These are phyloP conservation scores for Apogon talboti DNA, from an alignment of 2,797 vertebrate genomes.

Conservation along the genomic window DNA sequence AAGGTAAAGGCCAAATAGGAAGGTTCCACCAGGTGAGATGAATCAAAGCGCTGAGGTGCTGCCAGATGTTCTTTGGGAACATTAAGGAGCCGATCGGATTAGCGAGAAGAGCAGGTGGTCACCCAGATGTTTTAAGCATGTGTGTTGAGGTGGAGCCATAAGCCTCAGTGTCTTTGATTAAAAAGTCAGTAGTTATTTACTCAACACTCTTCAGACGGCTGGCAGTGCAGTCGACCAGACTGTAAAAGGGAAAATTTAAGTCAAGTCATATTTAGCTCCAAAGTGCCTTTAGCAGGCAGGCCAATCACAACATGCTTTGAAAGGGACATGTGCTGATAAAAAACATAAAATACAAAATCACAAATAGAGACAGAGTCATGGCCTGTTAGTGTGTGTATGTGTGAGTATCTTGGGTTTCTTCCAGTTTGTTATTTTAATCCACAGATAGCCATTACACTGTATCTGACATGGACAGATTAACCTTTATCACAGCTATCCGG, in stretches of 20 bases:
- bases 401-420: constrained; percentile 34
- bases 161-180: constrained; percentile 74
- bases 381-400: constrained; percentile 9
- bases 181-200: constrained; percentile 80
- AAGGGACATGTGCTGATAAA: constrained; percentile 21
- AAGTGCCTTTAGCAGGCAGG: constrained; percentile 27
- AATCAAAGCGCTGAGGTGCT: constrained; percentile 66
- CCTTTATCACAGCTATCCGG: constrained; percentile 72
- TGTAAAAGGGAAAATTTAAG: constrained; percentile 44
- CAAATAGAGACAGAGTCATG: constrained; percentile 9
- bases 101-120: constrained; percentile 69
- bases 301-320: constrained; percentile 25
- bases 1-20: constrained; percentile 63
- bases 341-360: constrained; percentile 3
- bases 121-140: constrained; percentile 70
- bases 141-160: constrained; percentile 70
- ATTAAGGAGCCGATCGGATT: constrained; percentile 73
- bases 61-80: constrained; percentile 73
- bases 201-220: constrained; percentile 65
- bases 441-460: constrained; percentile 67
- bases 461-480: constrained; percentile 77
- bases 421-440: constrained; percentile 73
- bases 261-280: constrained; percentile 42
- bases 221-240: constrained; percentile 40
- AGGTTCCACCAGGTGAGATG: constrained; percentile 65